phyloP scores from a whole-genome alignment of 1,140 invertebrate species.

The Drosophila tristis region DNA sequence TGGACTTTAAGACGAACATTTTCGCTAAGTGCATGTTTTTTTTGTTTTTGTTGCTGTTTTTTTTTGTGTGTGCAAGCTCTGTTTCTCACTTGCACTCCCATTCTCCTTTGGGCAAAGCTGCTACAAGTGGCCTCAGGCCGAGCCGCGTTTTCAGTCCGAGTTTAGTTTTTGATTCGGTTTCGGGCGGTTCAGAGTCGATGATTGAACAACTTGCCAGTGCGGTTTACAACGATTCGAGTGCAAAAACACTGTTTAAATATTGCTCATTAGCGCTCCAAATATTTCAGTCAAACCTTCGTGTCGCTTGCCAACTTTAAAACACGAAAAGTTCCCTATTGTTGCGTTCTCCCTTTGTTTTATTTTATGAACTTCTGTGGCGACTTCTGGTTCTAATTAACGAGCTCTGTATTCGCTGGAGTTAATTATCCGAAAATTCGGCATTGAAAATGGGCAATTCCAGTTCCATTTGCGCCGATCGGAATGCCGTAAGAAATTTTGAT shows the following conservation, averaged over 20 bases:
- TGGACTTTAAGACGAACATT: too few relatives aligned
- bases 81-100: slow-evolving; percentile 29
- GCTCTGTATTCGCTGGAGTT: not conserved
- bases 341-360: not conserved
- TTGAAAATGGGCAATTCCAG: slow-evolving; percentile 78
- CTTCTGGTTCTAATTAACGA: slow-evolving; percentile 1
- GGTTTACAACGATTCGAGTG: slow-evolving; percentile 3
- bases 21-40: too few relatives aligned
- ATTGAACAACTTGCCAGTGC: not conserved
- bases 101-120: slow-evolving; percentile 61
- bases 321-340: slow-evolving; percentile 5
- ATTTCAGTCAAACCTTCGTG: slow-evolving; percentile 13
- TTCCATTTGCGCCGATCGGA: slow-evolving; percentile 76
- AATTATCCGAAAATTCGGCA: slow-evolving; percentile 7
- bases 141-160: slow-evolving; percentile 35
- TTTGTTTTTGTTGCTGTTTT: too few relatives aligned
- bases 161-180: slow-evolving; percentile 72
- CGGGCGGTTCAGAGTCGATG: slow-evolving; percentile 46
- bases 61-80: slow-evolving; percentile 22
- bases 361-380: slow-evolving; percentile 6
- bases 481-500: slow-evolving; percentile 66
- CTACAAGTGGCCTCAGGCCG: slow-evolving; percentile 66
- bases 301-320: not conserved
- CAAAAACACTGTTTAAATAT: slow-evolving; percentile 28
- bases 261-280: slow-evolving; percentile 14